These are phyloP conservation scores for Hecatera dysodea DNA, from an alignment of 2,888 invertebrate species.

Conservation along the genomic window DNA sequence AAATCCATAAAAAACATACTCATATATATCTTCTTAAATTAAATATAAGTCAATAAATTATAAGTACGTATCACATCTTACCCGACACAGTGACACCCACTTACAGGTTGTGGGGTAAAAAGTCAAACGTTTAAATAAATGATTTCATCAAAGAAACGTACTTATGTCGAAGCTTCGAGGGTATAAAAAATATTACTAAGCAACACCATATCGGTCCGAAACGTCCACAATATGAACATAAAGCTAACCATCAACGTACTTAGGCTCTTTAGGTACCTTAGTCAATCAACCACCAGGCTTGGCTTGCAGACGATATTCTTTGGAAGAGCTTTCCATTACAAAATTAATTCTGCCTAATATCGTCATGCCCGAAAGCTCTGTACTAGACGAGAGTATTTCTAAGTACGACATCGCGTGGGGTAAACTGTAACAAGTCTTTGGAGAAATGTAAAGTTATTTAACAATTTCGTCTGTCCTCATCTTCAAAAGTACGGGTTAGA, in stretches of 20 bases:
- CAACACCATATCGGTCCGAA: constrained; percentile 6
- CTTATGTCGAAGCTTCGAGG: constrained; percentile 10
- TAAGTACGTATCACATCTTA: background rate
- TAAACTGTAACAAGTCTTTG: background rate
- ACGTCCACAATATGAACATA: constrained; percentile 1
- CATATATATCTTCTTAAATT: background rate
- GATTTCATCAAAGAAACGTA: constrained; percentile 6
- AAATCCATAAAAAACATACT: background rate
- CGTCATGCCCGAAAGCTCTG: background rate
- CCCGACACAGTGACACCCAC: background rate
- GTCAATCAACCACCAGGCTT: background rate
- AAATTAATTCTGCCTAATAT: background rate
- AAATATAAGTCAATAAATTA: background rate
- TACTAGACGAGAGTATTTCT: background rate
- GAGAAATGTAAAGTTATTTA: background rate
- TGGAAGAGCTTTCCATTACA: constrained; percentile 4
- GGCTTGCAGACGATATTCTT: background rate
- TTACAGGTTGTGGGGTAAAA: background rate
- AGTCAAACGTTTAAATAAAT: constrained; percentile 10
- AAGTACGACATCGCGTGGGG: constrained; percentile 8
- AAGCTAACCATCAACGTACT: background rate
- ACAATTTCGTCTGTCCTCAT: background rate
- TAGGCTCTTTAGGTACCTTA: background rate
- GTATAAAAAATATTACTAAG: constrained; percentile 16
- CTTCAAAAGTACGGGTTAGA: background rate